These are phyloP conservation scores for Falcunculus frontatus DNA, from an alignment of 2,113 vertebrate species.

Conservation along the genomic window DNA sequence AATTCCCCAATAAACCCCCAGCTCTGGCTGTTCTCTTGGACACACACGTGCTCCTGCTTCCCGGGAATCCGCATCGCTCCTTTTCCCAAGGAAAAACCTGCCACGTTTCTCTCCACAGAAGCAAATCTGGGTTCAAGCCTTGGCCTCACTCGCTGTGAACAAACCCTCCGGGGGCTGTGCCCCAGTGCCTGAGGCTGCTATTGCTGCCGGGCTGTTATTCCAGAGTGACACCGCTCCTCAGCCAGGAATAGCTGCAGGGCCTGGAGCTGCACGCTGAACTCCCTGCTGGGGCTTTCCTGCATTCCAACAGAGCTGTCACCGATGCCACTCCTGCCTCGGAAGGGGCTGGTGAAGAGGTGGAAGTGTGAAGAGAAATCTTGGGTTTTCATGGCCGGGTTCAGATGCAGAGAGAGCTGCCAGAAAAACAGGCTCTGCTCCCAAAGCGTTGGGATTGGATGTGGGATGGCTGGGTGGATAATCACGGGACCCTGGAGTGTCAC, in stretches of 20 bases:
- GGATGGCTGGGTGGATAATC: rapidly evolving
- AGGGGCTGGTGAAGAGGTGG: not conserved
- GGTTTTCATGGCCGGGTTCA: not conserved
- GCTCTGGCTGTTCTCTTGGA: not conserved
- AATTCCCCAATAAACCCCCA: too few relatives aligned
- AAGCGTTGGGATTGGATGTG: rapidly evolving
- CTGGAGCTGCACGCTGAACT: not conserved
- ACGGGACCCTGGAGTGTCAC: not conserved
- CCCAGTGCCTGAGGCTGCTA: not conserved
- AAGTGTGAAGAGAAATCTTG: not conserved
- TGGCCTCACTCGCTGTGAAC: not conserved
- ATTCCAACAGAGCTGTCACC: not conserved
- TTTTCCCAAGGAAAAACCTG: not conserved
- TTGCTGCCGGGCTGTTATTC: not conserved
- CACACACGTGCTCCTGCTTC: not conserved
- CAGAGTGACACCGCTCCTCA: not conserved
- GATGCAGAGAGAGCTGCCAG: not conserved
- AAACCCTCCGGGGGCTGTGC: not conserved
- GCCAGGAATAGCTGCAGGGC: not conserved
- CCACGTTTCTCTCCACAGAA: not conserved
- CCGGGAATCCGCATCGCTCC: rapidly evolving
- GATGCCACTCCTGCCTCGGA: not conserved
- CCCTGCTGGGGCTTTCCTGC: not conserved
- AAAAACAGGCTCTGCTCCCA: not conserved
- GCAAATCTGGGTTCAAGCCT: not conserved